Evolutionary conservation across 2,113 vertebrate species (phyloP).

Genomic region (Callochromis pleurospilus): DNA sequence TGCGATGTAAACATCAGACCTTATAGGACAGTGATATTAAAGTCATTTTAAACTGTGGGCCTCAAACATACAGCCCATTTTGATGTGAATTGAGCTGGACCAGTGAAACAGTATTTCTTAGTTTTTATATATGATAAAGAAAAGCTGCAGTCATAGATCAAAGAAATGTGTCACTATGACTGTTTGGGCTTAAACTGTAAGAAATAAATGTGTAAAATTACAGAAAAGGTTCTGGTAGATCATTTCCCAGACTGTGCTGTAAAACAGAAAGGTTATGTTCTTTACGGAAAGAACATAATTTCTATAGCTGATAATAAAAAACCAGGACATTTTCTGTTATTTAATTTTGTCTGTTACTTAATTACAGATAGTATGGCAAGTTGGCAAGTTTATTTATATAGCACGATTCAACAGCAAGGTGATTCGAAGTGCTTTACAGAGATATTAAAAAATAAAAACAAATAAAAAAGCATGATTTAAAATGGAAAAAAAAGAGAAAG

Average conservation of each 20-base stretch:
- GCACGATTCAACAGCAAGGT: neutral
- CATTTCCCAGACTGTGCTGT: neutral
- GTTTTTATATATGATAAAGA: neutral
- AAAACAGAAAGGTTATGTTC: neutral
- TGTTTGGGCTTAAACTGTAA: neutral
- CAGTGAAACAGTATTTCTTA: neutral
- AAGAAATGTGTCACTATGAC: neutral
- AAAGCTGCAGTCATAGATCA: neutral
- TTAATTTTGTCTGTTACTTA: neutral
- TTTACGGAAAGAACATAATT: neutral
- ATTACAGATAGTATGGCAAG: neutral
- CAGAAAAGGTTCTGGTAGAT: neutral
- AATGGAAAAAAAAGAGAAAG: fast-evolving
- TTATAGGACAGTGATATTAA: neutral
- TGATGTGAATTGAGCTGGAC: neutral
- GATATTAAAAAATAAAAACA: neutral
- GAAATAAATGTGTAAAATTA: neutral
- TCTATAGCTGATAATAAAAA: neutral
- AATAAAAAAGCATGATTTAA: neutral
- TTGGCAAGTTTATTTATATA: neutral
- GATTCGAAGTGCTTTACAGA: neutral
- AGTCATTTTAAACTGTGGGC: neutral
- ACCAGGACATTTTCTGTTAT: neutral
- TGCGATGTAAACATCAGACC: neutral
- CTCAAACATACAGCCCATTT: neutral